Conservation (phyloP, 1,140 invertebrate species). For the Microplitis mediator region DNA sequence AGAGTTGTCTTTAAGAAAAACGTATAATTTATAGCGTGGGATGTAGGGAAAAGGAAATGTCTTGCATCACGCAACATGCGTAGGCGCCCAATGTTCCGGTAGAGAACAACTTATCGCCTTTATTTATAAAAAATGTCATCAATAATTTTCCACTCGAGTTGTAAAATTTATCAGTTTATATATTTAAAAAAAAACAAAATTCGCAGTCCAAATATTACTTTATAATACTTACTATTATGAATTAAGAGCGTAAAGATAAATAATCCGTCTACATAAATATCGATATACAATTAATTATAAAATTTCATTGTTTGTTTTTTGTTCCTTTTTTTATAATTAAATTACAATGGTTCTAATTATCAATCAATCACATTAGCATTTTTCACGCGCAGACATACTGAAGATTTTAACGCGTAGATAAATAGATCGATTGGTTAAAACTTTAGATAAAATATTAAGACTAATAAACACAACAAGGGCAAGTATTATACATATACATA, state of each 20-base stretch:
- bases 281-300: not conserved
- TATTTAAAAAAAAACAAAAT: slow-evolving; percentile 9
- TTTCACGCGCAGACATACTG: not conserved
- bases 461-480: slow-evolving; percentile 37
- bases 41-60: slow-evolving; percentile 16
- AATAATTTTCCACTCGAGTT: not conserved
- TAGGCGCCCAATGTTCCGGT: slow-evolving; percentile 9
- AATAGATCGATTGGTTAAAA: slow-evolving; percentile 28
- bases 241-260: not conserved
- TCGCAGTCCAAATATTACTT: not conserved
- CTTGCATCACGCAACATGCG: not conserved
- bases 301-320: not conserved
- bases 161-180: not conserved
- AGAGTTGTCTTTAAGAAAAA: not conserved
- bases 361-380: not conserved
- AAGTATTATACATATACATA: slow-evolving; percentile 26
- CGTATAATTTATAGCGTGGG: slow-evolving; percentile 6
- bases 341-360: not conserved
- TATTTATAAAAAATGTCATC: not conserved
- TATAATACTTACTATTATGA: slow-evolving; percentile 1
- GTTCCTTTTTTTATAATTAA: not conserved
- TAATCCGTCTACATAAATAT: not conserved
- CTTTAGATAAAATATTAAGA: slow-evolving; percentile 37
- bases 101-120: not conserved
- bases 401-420: slow-evolving; percentile 23